Evolutionary conservation across 2,113 vertebrate species (phyloP).

Genomic region (Epinephelus fuscoguttatus): DNA sequence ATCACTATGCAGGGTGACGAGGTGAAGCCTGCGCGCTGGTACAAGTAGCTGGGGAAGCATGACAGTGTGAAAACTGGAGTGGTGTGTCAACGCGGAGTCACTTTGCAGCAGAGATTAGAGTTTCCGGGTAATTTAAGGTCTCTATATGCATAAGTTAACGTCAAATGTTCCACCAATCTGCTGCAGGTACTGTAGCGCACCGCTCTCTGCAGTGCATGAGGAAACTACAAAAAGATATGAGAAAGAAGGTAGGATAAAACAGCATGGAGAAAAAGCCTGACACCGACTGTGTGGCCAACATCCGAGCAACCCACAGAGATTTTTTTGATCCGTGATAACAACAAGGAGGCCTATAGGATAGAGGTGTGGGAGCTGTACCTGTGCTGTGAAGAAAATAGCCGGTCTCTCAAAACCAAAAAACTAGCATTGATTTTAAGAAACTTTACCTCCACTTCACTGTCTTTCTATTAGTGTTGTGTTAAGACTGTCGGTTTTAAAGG

Average conservation of each 20-base stretch:
- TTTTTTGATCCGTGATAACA: constrained; percentile 45
- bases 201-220: background rate
- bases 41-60: background rate
- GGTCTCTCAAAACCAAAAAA: constrained; percentile 35
- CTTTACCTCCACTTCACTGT: constrained; percentile 8
- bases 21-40: background rate
- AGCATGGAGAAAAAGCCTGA: constrained; percentile 23
- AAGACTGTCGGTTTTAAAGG: background rate
- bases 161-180: background rate
- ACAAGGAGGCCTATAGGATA: constrained; percentile 16
- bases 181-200: background rate
- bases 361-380: constrained; percentile 30
- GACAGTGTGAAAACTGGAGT: background rate
- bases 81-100: background rate
- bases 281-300: constrained; percentile 36
- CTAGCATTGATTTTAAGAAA: constrained; percentile 40
- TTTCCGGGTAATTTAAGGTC: too few relatives aligned
- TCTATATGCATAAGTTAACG: background rate
- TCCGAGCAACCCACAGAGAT: constrained; percentile 41
- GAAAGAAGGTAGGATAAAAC: constrained; percentile 27
- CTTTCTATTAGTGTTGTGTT: background rate
- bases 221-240: constrained; percentile 22
- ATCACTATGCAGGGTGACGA: constrained; percentile 7
- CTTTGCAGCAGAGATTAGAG: background rate
- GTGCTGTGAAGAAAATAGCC: constrained; percentile 45